Evolutionary conservation across 2,797 vertebrate genomes (phyloP), one percentile per base, ranked within the genome.

Genomic region (Phoeniculus purpureus): DNA sequence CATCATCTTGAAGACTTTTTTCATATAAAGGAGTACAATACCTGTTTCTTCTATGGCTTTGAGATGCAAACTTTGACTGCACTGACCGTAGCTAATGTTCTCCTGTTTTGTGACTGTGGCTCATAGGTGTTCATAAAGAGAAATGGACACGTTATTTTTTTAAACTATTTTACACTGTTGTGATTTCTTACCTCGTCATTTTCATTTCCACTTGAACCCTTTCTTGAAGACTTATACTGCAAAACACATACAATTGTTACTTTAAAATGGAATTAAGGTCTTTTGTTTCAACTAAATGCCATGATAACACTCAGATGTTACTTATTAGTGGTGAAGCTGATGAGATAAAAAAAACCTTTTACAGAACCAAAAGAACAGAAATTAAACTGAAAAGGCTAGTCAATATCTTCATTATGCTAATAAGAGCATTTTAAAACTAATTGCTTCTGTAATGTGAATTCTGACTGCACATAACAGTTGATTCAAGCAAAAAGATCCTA

Each of bases 141-240:
- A 71, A 59, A 34, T 8, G 2, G 92, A 77, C 26, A 81, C 56
- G 61, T 15, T 1, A 1, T 20, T 83, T 74, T 62, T 48, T 9
- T 87, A 20, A 64, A n/a, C 4, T 45, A 79, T 56, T 74, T 89
- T 68, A 80, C n/a, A 21, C 22, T 40, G 54, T 47, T 48, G 32
- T 66, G 32, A 8, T 55, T 92, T 84, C 98, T 96, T 58, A 99
- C 99, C 98, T 99, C 99, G 84, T 99, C 98, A 4, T 98, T 97
- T 96, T 98, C 98, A 72, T 98, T 98, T 82, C 98, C 98, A 72
- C 98, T 97, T 58, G 98, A 98, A 97, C 96, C 98, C 97, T 99
- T 99, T 81, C 98, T 98, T 77, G 98, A 98, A 93, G 98, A 98
- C 96, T 99, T 99, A 96, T 99, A 98, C 99, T 99, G 98, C 92